Conservation (phyloP, 2,113 vertebrate species). For the Rhodinocichla rosea region DNA sequence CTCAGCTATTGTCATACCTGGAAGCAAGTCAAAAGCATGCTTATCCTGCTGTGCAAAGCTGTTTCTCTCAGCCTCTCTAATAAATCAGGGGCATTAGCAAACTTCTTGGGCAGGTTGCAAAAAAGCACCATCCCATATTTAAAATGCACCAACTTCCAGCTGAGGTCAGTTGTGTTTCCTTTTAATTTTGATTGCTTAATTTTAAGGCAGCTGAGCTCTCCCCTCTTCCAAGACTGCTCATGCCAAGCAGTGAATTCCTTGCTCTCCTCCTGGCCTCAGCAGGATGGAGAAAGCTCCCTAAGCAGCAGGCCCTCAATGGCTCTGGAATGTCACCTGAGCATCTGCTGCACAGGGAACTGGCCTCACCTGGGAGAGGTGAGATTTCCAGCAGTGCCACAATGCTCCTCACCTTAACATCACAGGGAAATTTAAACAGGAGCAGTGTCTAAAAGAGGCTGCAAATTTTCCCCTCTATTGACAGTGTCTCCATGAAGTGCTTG, state of each 20-base stretch:
- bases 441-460: background rate
- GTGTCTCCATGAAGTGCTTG: too few species aligned
- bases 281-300: background rate
- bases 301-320: background rate
- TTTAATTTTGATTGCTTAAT: background rate
- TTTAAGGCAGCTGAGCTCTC: background rate
- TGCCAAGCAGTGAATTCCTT: background rate
- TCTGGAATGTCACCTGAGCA: background rate
- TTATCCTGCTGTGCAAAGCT: background rate
- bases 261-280: background rate
- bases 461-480: background rate
- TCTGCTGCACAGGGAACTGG: background rate
- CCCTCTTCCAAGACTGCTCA: background rate
- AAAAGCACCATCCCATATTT: background rate
- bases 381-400: background rate
- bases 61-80: background rate
- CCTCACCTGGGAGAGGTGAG: background rate
- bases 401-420: background rate
- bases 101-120: background rate
- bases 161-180: rapidly evolving
- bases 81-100: background rate
- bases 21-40: constrained; percentile 10
- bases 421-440: background rate
- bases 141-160: background rate
- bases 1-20: background rate